Base-by-base conservation (phyloP, 2,797 vertebrate genomes). In the Tragelaphus oryx region DNA sequence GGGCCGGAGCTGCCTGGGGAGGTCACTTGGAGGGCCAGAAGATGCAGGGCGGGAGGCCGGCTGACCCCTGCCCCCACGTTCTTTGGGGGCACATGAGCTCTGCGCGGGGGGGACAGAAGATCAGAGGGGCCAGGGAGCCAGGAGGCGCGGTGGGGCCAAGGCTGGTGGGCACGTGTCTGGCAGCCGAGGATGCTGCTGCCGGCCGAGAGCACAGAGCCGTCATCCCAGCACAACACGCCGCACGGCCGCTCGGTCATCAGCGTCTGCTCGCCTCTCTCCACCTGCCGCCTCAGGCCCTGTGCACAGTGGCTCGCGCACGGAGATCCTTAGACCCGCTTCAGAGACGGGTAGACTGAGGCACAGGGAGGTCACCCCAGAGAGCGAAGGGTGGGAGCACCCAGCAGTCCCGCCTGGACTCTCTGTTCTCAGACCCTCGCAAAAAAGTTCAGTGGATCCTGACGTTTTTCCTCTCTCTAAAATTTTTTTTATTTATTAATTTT, bases 21-120 rank as follows among this genome's bases (percentile, higher is more conserved):
- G 30, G 24, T 6, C 33, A 6, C 62, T 20, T 18, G 62, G 5
- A 37, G 62, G 33, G 4, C 62, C 5, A 0, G 62, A 37, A 68
- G 18, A 37, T 22, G 62, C 0, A 0, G 18, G 33, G 33, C 2
- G 0, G 65, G n/a, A 9, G 9, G 65, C 33, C 1, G 0, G 28
- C 48, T n/a, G 6, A 8, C 76, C 17, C 33, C 28, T 68, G 65
- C 50, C 55, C 26, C 76, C 14, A 46, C 44, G 80, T 55, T 68
- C 50, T 55, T 87, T 30, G 17, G 28, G 50, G 8, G 11, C 26
- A 9, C 50, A 24, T 1, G 22, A 14, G 48, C 24, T 20, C 16
- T 8, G 22, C 22, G 20, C 13, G 30, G n/a, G 20, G 20, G 52
- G 17, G n/a, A 4, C 1, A 17, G 76, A 62, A 20, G 60, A 22